phyloP scores from a whole-genome alignment of 2,797 vertebrate species.

The Lerista edwardsae region DNA sequence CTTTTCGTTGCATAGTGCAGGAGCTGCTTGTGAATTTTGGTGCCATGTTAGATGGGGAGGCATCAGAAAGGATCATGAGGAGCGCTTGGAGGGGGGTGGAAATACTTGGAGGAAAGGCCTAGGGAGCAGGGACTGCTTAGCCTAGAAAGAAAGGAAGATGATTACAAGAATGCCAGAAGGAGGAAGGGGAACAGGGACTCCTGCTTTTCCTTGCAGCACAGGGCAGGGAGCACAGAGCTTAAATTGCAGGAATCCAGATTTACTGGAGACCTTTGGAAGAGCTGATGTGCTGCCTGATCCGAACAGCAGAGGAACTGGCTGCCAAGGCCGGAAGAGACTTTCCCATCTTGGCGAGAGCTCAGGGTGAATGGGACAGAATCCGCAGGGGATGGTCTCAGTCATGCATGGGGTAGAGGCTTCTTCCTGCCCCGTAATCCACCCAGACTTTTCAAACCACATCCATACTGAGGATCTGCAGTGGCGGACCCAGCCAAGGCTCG shows the following conservation, averaged over 20 bases:
- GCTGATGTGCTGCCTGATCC: background rate
- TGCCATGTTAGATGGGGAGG: no score
- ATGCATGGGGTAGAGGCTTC: no score
- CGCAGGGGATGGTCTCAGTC: no score
- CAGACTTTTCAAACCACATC: no score
- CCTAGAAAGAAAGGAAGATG: background rate
- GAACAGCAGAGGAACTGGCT: background rate
- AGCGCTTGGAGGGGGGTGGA: background rate
- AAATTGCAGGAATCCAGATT: background rate
- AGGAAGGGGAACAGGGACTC: background rate
- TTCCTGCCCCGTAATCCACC: no score
- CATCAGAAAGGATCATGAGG: background rate
- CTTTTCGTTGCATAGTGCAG: background rate
- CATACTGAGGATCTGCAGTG: no score
- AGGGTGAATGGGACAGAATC: no score
- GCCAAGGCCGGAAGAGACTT: no score
- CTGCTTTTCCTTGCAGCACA: background rate
- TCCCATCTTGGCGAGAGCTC: no score
- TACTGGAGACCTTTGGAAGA: background rate
- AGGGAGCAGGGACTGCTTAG: background rate
- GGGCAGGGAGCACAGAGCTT: background rate
- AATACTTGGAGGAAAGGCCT: background rate
- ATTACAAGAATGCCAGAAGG: background rate
- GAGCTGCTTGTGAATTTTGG: background rate
- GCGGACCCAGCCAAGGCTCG: no score